Percentiles rank a stretch among this genome's conserved stretches.
These are phyloP conservation scores for Agelastica alni DNA, from an alignment of 2,888 invertebrate species.

Conservation along the genomic window DNA sequence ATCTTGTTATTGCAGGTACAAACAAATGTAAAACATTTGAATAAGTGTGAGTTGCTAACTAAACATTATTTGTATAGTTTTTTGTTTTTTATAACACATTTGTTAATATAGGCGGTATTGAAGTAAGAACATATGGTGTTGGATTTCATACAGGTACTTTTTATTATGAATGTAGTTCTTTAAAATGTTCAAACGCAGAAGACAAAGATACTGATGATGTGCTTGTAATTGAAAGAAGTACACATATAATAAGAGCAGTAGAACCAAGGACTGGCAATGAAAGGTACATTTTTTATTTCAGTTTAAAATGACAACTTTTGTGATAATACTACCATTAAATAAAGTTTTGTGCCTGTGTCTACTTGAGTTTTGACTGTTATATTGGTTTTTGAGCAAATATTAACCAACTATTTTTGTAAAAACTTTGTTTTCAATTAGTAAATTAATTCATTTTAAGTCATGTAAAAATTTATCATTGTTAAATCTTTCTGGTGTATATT, in stretches of 20 bases:
- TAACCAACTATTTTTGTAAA: too few relatives aligned
- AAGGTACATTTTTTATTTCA: slow-evolving; percentile 65
- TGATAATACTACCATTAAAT: too few relatives aligned
- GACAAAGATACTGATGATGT: slow-evolving; percentile 58
- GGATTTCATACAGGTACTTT: slow-evolving; percentile 72
- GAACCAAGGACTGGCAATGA: slow-evolving; percentile 86
- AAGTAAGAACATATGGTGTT: slow-evolving; percentile 84
- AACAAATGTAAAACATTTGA: background rate
- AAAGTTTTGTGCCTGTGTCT: too few relatives aligned
- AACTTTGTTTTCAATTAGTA: too few relatives aligned
- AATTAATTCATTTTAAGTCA: too few relatives aligned
- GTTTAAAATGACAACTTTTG: too few relatives aligned
- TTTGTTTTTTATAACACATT: slow-evolving; percentile 4
- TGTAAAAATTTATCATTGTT: too few relatives aligned
- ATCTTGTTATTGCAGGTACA: slow-evolving; percentile 78
- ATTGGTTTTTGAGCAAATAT: too few relatives aligned
- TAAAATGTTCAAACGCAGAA: slow-evolving; percentile 71
- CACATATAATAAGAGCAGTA: slow-evolving; percentile 87
- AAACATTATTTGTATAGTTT: background rate
- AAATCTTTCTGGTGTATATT: too few relatives aligned
- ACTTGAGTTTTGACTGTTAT: too few relatives aligned
- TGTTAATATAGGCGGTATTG: slow-evolving; percentile 71
- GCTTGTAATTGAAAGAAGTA: slow-evolving; percentile 78
- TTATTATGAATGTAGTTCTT: slow-evolving; percentile 77
- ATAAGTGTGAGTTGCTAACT: background rate